Evolutionary conservation across 2,888 invertebrate species (phyloP).

Genomic region (Plemyria rubiginata): DNA sequence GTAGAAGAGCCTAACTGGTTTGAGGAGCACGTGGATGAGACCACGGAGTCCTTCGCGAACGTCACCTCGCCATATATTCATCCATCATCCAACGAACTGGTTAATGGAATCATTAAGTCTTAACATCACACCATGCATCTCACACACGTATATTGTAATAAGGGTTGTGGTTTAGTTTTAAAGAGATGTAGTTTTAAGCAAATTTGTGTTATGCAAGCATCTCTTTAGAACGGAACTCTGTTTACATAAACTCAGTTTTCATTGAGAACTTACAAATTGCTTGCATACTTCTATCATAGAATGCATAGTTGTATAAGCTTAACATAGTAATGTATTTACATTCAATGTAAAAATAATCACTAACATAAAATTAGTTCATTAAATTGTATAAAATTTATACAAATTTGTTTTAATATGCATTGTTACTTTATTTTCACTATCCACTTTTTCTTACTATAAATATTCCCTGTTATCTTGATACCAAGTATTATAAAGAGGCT

Average conservation of each 20-base stretch:
- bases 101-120: conserved; percentile 79
- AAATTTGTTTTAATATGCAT: conserved; percentile 68
- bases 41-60: conserved; percentile 70
- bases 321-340: conserved; percentile 56
- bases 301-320: conserved; percentile 49
- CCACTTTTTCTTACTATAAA: conserved; percentile 44
- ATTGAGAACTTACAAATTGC: conserved; percentile 36
- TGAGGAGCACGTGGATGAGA: conserved; percentile 66
- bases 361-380: conserved; percentile 63
- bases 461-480: conserved; percentile 53
- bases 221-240: conserved; percentile 61
- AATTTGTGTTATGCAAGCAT: conserved; percentile 39
- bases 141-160: conserved; percentile 59
- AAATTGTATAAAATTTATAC: conserved; percentile 60
- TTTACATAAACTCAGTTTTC: conserved; percentile 35
- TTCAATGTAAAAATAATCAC: conserved; percentile 56
- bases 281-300: conserved; percentile 38
- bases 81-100: conserved; percentile 77
- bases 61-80: conserved; percentile 66
- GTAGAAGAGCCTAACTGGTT: conserved; percentile 81
- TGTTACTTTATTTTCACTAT: conserved; percentile 46
- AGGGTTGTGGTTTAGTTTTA: conserved; percentile 59
- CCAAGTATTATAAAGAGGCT: conserved; percentile 81
- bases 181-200: conserved; percentile 58
- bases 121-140: conserved; percentile 59